These are phyloP conservation scores for Oscheius sp. DNA, from an alignment of 2,888 invertebrate species.

Conservation along the genomic window DNA sequence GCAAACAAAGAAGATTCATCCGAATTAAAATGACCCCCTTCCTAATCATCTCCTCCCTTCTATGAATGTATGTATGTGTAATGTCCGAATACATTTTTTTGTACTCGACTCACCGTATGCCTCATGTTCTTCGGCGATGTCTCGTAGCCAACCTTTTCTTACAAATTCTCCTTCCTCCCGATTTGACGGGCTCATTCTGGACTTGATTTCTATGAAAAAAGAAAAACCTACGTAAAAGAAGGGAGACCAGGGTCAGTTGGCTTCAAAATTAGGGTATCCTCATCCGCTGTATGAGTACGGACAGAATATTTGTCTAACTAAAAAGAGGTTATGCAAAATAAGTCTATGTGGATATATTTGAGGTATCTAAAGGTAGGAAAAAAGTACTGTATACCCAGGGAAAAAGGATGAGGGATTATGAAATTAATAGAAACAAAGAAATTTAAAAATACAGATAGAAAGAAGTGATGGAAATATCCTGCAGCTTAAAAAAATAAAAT, in stretches of 20 bases:
- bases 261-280: constrained; percentile 63
- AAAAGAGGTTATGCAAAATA: no score
- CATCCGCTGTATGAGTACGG: constrained; percentile 70
- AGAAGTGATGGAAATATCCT: no score
- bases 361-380: no score
- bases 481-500: no score
- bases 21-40: neutral
- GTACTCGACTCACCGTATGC: constrained; percentile 70
- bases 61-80: neutral
- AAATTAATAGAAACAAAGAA: no score
- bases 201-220: neutral
- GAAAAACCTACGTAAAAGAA: constrained; percentile 39
- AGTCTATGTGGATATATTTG: no score
- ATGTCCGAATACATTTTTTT: neutral
- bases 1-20: no score
- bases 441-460: no score
- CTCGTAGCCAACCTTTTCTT: constrained; percentile 72
- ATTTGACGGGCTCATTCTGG: constrained; percentile 63
- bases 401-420: no score
- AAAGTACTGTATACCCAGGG: no score
- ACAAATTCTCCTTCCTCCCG: constrained; percentile 54
- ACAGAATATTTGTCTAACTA: constrained; percentile 71
- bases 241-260: constrained; percentile 65
- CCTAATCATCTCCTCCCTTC: no score
- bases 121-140: constrained; percentile 70